Base-by-base conservation (phyloP, 2,797 vertebrate species). In the Setipinna tenuifilis region DNA sequence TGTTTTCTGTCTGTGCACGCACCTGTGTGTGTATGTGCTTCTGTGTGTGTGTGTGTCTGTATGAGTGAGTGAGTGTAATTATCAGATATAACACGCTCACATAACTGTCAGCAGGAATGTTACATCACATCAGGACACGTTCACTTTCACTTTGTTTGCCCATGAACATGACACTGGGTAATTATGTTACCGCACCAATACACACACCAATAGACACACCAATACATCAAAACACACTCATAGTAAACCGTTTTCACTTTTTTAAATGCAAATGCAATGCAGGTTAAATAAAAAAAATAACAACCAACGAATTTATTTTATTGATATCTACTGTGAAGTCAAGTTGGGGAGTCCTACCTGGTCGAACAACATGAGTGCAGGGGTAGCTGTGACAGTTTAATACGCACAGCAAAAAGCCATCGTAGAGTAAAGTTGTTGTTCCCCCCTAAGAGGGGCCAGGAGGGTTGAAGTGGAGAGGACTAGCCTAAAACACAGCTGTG, bases 401-500 rank as follows among this genome's bases (percentile, higher is more conserved):
- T 65, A 65, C 31, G 28, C 65, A 35, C 25, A 31, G 31, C 65
- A 71, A 71, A 71, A 71, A 35, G 12, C 28, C 14, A 71, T 2
- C 31, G 23, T 35, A 4, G 25, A 35, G 65, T 17, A 6, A 14
- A 75, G 65, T 11, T 21, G 80, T 81, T 78, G 2, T 54, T 1
- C 14, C 50, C 7, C 50, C 62, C 21, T 81, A 83, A 48, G 35
- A 82, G 80, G 59, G 81, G 71, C 85, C 31, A 23, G 17, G 7
- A 83, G 83, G 48, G 83, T 68, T 71, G 71, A 59, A 41, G 21
- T 82, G 46, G 44, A 23, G 62, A 48, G 65, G 65, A 28, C 14
- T 17, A 85, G 61, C 61, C 57, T 71, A 31, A 61, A 59, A 59
- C 46, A 85, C 19, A 58, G 57, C 75, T 87, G 71, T 35, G 17